A percentile compares a stretch with the other conserved stretches of the same genome.
Evolutionary conservation across 2,888 invertebrate genomes (phyloP).

Genomic region (Tenthredo distinguenda): DNA sequence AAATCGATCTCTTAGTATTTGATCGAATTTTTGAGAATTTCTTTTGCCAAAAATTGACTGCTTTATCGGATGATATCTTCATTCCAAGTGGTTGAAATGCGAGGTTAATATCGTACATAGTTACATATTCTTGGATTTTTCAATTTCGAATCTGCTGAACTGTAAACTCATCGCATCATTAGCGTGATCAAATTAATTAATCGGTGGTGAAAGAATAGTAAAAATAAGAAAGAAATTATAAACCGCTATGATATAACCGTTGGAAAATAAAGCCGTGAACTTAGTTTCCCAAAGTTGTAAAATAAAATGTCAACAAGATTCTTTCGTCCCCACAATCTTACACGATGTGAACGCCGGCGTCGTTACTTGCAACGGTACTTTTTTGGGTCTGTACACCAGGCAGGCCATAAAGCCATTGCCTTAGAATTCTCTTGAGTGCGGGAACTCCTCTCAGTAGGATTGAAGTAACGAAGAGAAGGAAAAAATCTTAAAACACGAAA

Average conservation of each 20-base stretch:
- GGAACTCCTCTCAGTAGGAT: neutral
- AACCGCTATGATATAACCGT: neutral
- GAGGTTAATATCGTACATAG: too few relatives aligned
- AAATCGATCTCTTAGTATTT: neutral
- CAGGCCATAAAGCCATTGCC: conserved; percentile 32
- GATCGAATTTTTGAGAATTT: neutral
- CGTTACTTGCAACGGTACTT: conserved; percentile 29
- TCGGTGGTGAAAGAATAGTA: neutral
- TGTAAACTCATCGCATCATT: too few relatives aligned
- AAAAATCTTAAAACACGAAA: neutral
- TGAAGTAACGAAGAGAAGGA: conserved; percentile 14
- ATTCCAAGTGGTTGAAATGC: too few relatives aligned
- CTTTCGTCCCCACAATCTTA: neutral
- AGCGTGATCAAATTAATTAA: too few relatives aligned
- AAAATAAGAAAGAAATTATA: neutral
- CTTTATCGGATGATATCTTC: neutral
- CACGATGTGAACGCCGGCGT: neutral
- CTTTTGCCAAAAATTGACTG: neutral
- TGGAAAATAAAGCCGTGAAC: neutral
- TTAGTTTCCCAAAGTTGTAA: neutral
- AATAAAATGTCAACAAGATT: conserved; percentile 10
- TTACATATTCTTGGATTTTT: too few relatives aligned
- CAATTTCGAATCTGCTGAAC: too few relatives aligned
- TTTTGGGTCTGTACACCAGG: neutral
- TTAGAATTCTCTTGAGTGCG: conserved; percentile 1